Evolutionary conservation across 1,140 invertebrate species (phyloP).

Genomic region (Colletes gigas): DNA sequence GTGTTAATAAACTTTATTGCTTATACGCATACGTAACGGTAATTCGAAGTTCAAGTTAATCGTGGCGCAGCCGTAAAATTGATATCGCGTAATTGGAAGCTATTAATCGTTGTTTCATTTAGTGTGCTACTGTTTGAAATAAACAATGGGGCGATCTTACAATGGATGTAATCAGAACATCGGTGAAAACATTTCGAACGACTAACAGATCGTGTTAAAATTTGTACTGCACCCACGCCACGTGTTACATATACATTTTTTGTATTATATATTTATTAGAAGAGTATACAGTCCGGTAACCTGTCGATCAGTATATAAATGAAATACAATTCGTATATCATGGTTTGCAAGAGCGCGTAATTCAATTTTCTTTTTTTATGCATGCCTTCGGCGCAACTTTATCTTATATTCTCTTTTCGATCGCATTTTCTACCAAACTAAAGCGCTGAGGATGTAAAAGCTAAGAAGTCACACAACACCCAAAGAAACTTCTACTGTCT

Average conservation of each 20-base stretch:
- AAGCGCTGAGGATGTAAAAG: not conserved
- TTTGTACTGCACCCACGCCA: not conserved
- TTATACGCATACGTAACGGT: not conserved
- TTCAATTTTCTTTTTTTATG: conserved; percentile 25
- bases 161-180: conserved; percentile 11
- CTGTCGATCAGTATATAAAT: not conserved
- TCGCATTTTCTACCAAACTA: not conserved
- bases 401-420: not conserved
- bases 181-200: conserved; percentile 9
- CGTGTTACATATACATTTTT: not conserved
- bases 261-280: not conserved
- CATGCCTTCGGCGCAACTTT: too few species aligned
- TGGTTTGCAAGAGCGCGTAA: conserved; percentile 4
- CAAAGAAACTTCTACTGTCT: not conserved
- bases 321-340: not conserved
- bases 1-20: not conserved
- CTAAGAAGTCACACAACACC: too few species aligned
- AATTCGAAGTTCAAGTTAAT: not conserved
- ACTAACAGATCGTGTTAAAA: not conserved
- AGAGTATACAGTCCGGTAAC: not conserved
- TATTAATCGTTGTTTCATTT: not conserved
- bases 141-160: conserved; percentile 11
- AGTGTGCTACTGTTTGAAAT: not conserved
- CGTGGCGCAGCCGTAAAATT: not conserved
- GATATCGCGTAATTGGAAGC: not conserved